Conservation (phyloP, 2,797 vertebrate species). For the Hapalemur alaotrensis region DNA sequence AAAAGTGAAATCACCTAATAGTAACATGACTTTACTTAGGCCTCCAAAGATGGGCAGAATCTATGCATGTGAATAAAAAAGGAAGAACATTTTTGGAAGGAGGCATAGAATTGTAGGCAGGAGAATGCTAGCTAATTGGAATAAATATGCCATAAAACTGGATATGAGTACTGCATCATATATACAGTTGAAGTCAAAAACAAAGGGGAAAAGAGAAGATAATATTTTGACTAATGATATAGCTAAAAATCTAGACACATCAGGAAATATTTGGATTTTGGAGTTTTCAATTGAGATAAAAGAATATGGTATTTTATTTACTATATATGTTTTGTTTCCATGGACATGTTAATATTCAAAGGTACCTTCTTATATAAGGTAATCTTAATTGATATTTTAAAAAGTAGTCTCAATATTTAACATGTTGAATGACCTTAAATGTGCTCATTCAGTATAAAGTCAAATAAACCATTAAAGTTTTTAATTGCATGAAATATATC, state of each 20-base stretch:
- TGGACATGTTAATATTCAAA: neutral
- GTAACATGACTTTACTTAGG: neutral
- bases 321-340: neutral
- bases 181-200: neutral
- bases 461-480: neutral
- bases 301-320: neutral
- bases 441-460: neutral
- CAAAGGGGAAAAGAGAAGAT: neutral
- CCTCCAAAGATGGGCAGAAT: neutral
- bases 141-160: neutral
- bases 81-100: neutral
- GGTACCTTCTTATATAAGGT: neutral
- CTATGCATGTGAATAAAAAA: neutral
- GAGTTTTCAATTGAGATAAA: neutral
- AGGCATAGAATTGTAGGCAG: neutral
- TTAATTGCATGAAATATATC: neutral
- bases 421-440: neutral
- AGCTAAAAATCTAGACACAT: neutral
- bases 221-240: neutral
- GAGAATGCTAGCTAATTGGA: neutral
- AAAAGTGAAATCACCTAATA: fast-evolving
- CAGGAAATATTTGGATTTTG: neutral
- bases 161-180: too few species aligned
- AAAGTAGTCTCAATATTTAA: neutral
- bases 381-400: neutral